Evolutionary conservation across 2,797 vertebrate species (phyloP).

Genomic region (Intellagama lesueurii): DNA sequence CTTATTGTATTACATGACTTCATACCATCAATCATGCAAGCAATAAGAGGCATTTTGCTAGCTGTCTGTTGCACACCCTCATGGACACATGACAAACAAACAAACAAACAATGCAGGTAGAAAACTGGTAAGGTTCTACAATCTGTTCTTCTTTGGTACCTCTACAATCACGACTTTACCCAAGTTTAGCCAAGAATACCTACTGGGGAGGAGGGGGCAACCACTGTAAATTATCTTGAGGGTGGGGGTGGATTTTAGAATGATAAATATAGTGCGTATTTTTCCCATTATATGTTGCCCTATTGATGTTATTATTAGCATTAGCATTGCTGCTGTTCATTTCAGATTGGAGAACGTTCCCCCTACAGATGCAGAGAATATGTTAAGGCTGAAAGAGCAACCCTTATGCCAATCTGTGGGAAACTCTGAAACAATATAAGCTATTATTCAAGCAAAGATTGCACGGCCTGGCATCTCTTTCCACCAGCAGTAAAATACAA

Average conservation of each 20-base stretch:
- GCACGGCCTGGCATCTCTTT: neutral
- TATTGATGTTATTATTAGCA: neutral
- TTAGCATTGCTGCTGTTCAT: neutral
- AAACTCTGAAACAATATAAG: neutral
- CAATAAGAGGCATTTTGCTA: no score
- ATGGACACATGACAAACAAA: no score
- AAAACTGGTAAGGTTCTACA: neutral
- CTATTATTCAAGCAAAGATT: conserved; percentile 18
- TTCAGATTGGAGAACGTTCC: neutral
- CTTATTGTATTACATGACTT: no score
- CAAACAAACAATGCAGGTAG: no score
- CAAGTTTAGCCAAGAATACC: neutral
- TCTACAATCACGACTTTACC: neutral
- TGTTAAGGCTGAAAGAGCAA: neutral
- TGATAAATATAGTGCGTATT: neutral
- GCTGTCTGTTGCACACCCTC: no score
- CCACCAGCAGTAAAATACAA: conserved; percentile 24
- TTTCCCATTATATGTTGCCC: neutral
- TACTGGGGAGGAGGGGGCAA: neutral
- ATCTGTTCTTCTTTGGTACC: neutral
- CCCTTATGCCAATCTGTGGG: neutral
- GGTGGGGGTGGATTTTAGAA: fast-evolving
- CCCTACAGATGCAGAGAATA: neutral
- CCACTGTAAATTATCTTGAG: neutral
- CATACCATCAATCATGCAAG: no score